Percentiles rank a stretch among this genome's conserved stretches.
Evolutionary conservation across 2,113 vertebrate species (phyloP).

Genomic region (Phylloscopus trochilus): DNA sequence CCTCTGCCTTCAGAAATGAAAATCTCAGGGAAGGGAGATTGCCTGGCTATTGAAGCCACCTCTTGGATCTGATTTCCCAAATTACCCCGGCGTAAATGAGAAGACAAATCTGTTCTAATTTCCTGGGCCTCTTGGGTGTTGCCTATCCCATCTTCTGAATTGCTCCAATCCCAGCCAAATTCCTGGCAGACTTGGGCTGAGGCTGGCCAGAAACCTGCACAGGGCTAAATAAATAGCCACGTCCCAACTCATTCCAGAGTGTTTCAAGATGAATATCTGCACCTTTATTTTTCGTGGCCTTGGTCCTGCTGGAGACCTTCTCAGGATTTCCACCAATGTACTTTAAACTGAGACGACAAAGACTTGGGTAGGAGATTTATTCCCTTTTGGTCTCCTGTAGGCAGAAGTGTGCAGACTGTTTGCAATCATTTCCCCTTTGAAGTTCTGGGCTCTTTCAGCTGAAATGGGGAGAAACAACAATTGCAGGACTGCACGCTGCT

Average conservation of each 20-base stretch:
- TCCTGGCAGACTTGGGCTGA: neutral
- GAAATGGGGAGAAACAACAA: neutral
- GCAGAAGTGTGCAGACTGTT: neutral
- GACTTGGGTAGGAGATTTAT: neutral
- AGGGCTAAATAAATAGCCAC: neutral
- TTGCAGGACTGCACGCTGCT: fast-evolving
- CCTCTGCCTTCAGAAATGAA: conserved; percentile 23
- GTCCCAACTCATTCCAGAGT: neutral
- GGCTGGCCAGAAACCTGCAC: neutral
- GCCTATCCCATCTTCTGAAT: neutral
- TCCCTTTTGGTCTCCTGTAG: neutral
- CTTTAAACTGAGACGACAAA: neutral
- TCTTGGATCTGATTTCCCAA: conserved; percentile 2
- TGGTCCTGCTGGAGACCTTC: neutral
- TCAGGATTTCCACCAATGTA: neutral
- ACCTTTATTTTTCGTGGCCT: neutral
- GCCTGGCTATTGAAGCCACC: neutral
- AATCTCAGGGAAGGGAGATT: neutral
- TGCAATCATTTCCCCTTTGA: neutral
- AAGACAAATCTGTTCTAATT: conserved; percentile 8
- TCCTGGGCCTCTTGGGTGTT: neutral
- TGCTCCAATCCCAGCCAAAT: neutral
- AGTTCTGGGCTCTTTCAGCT: neutral
- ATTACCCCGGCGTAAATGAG: neutral
- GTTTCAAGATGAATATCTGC: neutral